These are phyloP conservation scores for Slavum lentiscoides DNA, from an alignment of 2,888 invertebrate genomes.

Conservation along the genomic window DNA sequence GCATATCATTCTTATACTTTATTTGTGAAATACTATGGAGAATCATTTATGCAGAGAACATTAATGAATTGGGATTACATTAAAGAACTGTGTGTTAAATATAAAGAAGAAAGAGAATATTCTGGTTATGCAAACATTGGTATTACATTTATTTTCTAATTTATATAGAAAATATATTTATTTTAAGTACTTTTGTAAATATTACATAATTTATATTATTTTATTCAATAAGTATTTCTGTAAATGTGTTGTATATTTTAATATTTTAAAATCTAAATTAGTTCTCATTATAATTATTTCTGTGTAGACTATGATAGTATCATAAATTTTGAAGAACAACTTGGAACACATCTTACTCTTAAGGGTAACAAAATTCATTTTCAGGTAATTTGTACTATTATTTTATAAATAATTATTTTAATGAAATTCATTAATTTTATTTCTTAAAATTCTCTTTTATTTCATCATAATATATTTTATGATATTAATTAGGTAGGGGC, in stretches of 20 bases:
- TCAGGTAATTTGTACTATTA: constrained; percentile 59
- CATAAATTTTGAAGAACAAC: constrained; percentile 64
- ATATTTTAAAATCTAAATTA: constrained; percentile 5
- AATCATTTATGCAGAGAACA: constrained; percentile 71
- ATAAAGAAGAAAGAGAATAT: constrained; percentile 65
- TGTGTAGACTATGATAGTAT: constrained; percentile 52
- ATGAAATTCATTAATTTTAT: background rate
- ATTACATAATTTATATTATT: background rate
- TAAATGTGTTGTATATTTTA: background rate
- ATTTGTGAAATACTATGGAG: constrained; percentile 75
- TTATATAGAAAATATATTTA: too few species aligned
- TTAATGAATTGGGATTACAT: constrained; percentile 79
- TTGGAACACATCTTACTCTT: constrained; percentile 80
- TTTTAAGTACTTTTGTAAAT: background rate
- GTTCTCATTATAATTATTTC: background rate
- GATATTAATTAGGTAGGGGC: too few species aligned
- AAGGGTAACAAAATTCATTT: constrained; percentile 88
- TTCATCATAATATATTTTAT: background rate
- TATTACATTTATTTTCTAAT: constrained; percentile 8
- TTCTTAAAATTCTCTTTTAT: background rate
- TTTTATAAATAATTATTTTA: constrained; percentile 45
- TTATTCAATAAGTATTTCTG: background rate
- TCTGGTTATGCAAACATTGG: constrained; percentile 56
- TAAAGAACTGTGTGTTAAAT: constrained; percentile 74
- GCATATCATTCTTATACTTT: constrained; percentile 77